Base-by-base conservation (phyloP, 2,113 vertebrate genomes). In the Nannospalax galili region DNA sequence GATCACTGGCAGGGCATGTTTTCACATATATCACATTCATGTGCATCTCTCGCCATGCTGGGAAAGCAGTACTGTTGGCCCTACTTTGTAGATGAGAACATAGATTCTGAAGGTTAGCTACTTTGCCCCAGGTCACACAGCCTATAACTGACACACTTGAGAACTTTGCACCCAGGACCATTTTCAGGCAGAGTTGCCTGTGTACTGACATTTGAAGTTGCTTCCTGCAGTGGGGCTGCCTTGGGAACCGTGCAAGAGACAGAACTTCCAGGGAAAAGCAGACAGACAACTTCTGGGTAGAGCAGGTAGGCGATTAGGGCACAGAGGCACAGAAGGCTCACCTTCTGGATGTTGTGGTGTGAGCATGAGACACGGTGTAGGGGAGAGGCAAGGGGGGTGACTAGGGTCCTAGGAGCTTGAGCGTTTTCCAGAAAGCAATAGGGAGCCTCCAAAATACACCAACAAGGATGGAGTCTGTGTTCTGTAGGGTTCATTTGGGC, bases 311-410 rank as follows among this genome's bases (percentile, higher is more conserved):
- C 8, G 17, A 11, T 48, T 22, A 26, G 74, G 40, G 5, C 75
- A 0, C 30, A 20, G 12, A 48, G 28, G 32, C 65, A n/a, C 19
- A 6, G 35, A 16, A 17, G 1, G 40, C 35, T 78, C 0, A 0
- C 35, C 64, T n/a, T n/a, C 5, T 2, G 12, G 64, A 22, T 28
- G 60, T 26, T 45, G 7, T 6, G 12, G 65, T 20, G 56, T 5
- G 56, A 62, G 17, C 30, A 11, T 28, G 37, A 42, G 58, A 26
- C 70, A 32, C 11, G 37, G 28, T 4, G 20, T 2, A 1, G 1
- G 19, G 65, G 8, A 30, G 42, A n/a, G 37, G 12, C 7, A 16
- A 56, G 37, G 52, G 2, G 74, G 10, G 81, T 22, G 11, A 8
- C 35, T 22, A 78, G 58, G 42, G 58, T 40, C 85, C 88, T n/a